Evolutionary conservation across 1,140 invertebrate genomes (phyloP).

Genomic region (Drosophila funebris): DNA sequence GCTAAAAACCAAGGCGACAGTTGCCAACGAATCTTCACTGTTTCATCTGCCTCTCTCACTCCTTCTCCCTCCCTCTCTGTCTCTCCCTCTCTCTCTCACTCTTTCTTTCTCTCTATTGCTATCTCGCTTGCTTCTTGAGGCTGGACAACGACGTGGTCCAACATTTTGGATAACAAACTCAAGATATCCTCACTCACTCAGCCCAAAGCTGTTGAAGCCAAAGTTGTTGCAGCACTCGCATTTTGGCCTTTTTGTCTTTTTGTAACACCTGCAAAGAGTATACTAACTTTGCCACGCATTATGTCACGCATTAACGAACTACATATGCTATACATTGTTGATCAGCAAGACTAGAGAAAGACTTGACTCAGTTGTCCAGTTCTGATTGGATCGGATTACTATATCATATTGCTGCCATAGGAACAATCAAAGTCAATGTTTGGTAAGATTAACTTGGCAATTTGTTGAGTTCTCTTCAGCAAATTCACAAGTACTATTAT

Average conservation of each 20-base stretch:
- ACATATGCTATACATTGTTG: too few species aligned
- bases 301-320: neutral
- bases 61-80: neutral
- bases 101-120: neutral
- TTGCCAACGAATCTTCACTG: conserved; percentile 30
- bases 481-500: too few species aligned
- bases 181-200: conserved; percentile 61
- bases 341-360: too few species aligned
- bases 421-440: too few species aligned
- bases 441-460: too few species aligned
- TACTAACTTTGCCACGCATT: neutral
- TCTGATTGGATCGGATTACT: too few species aligned
- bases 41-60: neutral
- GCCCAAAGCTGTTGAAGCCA: conserved; percentile 21
- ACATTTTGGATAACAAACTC: conserved; percentile 74
- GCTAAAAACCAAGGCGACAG: conserved; percentile 47
- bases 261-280: neutral
- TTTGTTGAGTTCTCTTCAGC: too few species aligned
- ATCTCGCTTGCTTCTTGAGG: neutral
- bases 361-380: too few species aligned
- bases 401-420: too few species aligned
- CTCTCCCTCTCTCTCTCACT: neutral
- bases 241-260: conserved; percentile 30
- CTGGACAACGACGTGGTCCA: conserved; percentile 44
- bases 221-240: neutral